Evolutionary conservation across 2,113 vertebrate genomes (phyloP), one percentile per base, ranked within the genome.

Genomic region (Sylvia atricapilla): DNA sequence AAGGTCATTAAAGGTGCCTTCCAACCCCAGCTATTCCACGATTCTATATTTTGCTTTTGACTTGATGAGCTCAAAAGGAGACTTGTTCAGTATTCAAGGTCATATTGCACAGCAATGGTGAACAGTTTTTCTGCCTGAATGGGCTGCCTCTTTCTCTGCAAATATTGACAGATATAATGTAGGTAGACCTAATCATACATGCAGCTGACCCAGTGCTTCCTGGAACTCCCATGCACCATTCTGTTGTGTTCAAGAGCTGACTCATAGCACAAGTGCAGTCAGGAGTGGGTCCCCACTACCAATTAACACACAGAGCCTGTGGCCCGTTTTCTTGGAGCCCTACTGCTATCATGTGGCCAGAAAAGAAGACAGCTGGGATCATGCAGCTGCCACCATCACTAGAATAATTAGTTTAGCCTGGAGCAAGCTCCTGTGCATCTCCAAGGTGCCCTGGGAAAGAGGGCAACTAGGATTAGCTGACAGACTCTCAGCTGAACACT

Each of bases 401-500:
- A 92, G 83, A 94, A 93, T 95, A 97, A 97, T 95, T 96, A 94
- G 78, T 96, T 93, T 94, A 89, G 94, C 94, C 93, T 89, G 39
- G 9, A 96, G 95, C 94, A 94, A 96, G 79, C 64, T 92, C 68
- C 44, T 90, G 56, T 92, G 72, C 4, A 3, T 94, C 76, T 96
- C 90, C 83, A 96, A 96, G 94, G 91, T 96, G 86, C 92, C 93
- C 80, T 93, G 86, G 92, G 94, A 97, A 97, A 93, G 83, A 86
- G 10, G 77, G 44, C 56, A 87, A 95, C 86, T 30, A 95, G 73
- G 83, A 95, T 95, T 89, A 93, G 79, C 43, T 2, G 3, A 84
- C 92, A 97, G 85, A 86, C 63, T 94, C 87, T 88, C 76, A 35
- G 82, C 10, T 95, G 95, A 97, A 89, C 92, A 90, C 79, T 95